These are phyloP conservation scores for Eupithecia exiguata DNA, from an alignment of 2,888 invertebrate species.

Conservation along the genomic window DNA sequence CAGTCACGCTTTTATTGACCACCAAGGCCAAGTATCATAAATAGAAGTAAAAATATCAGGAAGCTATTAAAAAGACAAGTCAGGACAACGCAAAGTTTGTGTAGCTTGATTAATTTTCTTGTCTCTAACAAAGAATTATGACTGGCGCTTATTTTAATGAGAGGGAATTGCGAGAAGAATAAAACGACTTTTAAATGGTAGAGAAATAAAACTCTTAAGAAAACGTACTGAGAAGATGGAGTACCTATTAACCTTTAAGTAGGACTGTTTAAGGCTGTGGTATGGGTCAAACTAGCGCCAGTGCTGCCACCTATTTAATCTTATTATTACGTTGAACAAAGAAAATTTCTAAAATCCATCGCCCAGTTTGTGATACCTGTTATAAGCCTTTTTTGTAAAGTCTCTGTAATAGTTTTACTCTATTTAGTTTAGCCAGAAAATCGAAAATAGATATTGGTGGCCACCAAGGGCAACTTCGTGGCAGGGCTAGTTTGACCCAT, in stretches of 20 bases:
- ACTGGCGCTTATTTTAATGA: slow-evolving; percentile 49
- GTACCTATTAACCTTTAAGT: background rate
- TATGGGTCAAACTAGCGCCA: too few species aligned
- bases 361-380: too few species aligned
- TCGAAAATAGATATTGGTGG: too few species aligned
- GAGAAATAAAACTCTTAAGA: background rate
- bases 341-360: too few species aligned
- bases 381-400: too few species aligned
- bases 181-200: background rate
- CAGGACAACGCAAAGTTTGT: slow-evolving; percentile 29
- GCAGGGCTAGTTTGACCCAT: too few species aligned
- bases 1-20: background rate
- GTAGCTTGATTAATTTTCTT: slow-evolving; percentile 52
- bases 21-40: background rate
- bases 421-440: too few species aligned
- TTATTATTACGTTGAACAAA: too few species aligned
- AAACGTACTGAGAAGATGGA: background rate
- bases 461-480: too few species aligned
- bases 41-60: background rate
- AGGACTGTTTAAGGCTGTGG: background rate
- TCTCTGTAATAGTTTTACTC: too few species aligned
- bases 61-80: slow-evolving; percentile 11
- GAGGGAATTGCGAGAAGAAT: slow-evolving; percentile 33
- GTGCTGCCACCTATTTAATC: too few species aligned
- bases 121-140: slow-evolving; percentile 56